Evolutionary conservation across 1,140 invertebrate species (phyloP).

Genomic region (Magallana angulata): DNA sequence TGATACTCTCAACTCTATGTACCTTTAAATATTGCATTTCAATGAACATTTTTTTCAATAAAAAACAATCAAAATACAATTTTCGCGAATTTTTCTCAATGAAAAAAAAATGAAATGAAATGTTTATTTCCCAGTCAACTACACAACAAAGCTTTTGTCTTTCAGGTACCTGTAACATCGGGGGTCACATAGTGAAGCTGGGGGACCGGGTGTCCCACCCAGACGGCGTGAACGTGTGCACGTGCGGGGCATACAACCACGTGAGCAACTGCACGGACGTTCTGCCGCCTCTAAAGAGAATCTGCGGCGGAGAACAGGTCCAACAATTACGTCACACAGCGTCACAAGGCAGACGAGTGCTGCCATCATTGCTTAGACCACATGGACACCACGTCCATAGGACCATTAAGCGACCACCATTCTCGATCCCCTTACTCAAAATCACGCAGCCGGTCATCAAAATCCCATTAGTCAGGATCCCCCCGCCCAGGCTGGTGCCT

Average conservation of each 20-base stretch:
- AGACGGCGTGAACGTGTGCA: slow-evolving; percentile 18
- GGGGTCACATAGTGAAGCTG: neutral
- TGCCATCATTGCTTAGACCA: neutral
- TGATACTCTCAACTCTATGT: no score
- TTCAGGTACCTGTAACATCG: slow-evolving; percentile 6
- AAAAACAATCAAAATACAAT: no score
- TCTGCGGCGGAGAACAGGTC: slow-evolving; percentile 10
- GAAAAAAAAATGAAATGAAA: no score
- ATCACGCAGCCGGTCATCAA: neutral
- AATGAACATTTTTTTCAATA: no score
- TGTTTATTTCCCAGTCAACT: no score
- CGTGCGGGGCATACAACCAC: slow-evolving; percentile 14
- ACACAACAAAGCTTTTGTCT: no score
- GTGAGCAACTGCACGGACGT: slow-evolving; percentile 27
- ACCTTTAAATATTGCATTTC: no score
- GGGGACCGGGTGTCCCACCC: slow-evolving; percentile 13
- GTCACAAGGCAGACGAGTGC: neutral
- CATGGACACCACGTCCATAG: neutral
- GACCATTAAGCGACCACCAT: neutral
- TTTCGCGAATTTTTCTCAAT: no score
- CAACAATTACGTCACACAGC: neutral
- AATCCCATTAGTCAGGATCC: neutral
- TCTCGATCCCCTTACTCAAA: neutral
- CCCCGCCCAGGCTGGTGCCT: neutral
- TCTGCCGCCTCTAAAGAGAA: neutral